Evolutionary conservation across 1,140 invertebrate genomes (phyloP).

Genomic region (Rhyzopertha dominica): DNA sequence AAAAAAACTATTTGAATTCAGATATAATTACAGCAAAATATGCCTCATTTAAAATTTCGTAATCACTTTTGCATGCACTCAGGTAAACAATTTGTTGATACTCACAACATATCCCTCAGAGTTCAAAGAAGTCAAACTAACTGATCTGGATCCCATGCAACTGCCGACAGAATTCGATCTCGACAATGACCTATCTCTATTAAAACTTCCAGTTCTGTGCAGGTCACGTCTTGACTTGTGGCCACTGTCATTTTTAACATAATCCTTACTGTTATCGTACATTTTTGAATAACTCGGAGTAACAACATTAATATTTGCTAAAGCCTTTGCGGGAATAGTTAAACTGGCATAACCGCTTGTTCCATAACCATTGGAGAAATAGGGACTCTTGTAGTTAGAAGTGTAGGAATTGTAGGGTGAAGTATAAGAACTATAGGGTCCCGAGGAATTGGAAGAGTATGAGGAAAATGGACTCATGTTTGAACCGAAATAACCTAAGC

Average conservation of each 20-base stretch:
- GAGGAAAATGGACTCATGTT: constrained; percentile 28
- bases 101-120: constrained; percentile 70
- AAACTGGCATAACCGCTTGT: constrained; percentile 36
- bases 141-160: constrained; percentile 41
- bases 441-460: constrained; percentile 37
- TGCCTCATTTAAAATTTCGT: no score
- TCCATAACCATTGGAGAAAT: constrained; percentile 38
- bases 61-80: no score
- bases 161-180: constrained; percentile 28
- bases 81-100: no score
- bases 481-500: constrained; percentile 36
- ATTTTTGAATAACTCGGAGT: constrained; percentile 30
- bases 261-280: constrained; percentile 23
- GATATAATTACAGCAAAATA: no score
- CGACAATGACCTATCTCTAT: constrained; percentile 34
- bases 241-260: constrained; percentile 12
- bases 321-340: constrained; percentile 39
- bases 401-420: constrained; percentile 31
- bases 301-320: constrained; percentile 30
- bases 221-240: constrained; percentile 26
- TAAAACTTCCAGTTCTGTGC: constrained; percentile 30
- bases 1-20: no score
- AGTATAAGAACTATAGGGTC: constrained; percentile 36
- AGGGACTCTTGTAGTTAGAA: constrained; percentile 41
- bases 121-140: constrained; percentile 50